A percentile compares a stretch with the other conserved stretches of the same genome.
phyloP scores from a whole-genome alignment of 2,113 vertebrate genomes.

The Barnardius zonarius region DNA sequence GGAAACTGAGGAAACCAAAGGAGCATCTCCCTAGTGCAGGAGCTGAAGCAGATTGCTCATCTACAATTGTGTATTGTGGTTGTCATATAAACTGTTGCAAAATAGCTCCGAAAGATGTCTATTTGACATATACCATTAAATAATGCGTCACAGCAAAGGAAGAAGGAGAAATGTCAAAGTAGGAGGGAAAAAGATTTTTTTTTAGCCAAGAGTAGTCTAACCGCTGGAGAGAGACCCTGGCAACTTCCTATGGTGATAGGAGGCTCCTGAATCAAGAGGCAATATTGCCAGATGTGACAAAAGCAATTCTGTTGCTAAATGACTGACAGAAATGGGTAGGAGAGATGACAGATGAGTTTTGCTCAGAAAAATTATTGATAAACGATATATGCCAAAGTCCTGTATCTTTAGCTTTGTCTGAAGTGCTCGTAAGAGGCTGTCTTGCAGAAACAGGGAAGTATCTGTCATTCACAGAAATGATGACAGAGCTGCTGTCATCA shows the following conservation, averaged over 20 bases:
- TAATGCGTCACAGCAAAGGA: not conserved
- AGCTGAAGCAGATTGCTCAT: not conserved
- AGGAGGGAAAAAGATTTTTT: not conserved
- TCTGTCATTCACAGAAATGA: not conserved
- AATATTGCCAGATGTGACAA: not conserved
- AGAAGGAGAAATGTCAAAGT: not conserved
- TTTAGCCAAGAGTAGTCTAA: not conserved
- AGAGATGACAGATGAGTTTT: not conserved
- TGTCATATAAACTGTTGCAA: not conserved
- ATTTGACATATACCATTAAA: not conserved
- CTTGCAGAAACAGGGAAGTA: not conserved
- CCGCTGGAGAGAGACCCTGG: not conserved
- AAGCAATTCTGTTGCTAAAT: not conserved
- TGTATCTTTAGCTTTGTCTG: not conserved
- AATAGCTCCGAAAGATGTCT: not conserved
- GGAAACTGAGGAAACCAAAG: not conserved
- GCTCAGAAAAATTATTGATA: slow-evolving; percentile 1
- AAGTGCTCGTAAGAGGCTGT: not conserved
- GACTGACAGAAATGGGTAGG: slow-evolving; percentile 6
- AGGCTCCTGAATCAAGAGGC: not conserved
- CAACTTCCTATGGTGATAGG: not conserved
- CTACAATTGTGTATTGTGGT: not conserved
- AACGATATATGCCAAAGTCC: not conserved
- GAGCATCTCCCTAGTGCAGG: not conserved
- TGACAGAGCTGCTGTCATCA: not conserved